These are phyloP conservation scores for Epinotia nisella DNA, from an alignment of 2,888 invertebrate genomes.

Conservation along the genomic window DNA sequence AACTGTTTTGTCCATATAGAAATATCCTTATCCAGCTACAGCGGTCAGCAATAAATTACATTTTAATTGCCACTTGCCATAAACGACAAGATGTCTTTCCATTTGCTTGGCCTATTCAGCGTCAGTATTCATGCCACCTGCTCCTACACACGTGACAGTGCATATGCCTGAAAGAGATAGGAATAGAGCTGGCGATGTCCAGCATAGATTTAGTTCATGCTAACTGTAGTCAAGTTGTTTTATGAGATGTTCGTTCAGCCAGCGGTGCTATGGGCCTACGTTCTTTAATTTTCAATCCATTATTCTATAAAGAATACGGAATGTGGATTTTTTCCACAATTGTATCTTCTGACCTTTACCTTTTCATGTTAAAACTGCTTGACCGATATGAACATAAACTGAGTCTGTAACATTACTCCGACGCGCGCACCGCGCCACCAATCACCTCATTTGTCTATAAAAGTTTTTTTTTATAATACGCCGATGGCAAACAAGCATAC, in stretches of 20 bases:
- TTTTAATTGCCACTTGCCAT: slow-evolving; percentile 22
- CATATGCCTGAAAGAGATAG: neutral
- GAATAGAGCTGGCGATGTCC: slow-evolving; percentile 3
- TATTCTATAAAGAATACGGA: too few species aligned
- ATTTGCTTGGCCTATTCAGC: slow-evolving; percentile 18
- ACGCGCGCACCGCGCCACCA: too few species aligned
- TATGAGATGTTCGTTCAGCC: neutral
- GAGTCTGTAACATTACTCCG: too few species aligned
- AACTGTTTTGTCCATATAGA: neutral
- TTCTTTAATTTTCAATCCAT: neutral
- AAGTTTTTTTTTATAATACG: too few species aligned
- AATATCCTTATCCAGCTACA: slow-evolving; percentile 10
- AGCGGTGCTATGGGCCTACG: neutral
- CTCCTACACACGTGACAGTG: neutral
- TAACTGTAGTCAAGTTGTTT: slow-evolving; percentile 7
- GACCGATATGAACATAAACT: too few species aligned
- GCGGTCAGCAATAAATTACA: slow-evolving; percentile 13
- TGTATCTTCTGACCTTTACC: too few species aligned
- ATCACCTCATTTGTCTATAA: too few species aligned
- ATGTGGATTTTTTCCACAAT: too few species aligned
- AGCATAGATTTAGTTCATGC: slow-evolving; percentile 14
- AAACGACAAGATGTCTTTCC: slow-evolving; percentile 19
- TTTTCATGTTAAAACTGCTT: too few species aligned
- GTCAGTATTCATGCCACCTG: slow-evolving; percentile 6
- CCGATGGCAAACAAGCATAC: too few species aligned